These are phyloP conservation scores for Apteryx owenii DNA, from an alignment of 2,113 vertebrate species.

Conservation along the genomic window DNA sequence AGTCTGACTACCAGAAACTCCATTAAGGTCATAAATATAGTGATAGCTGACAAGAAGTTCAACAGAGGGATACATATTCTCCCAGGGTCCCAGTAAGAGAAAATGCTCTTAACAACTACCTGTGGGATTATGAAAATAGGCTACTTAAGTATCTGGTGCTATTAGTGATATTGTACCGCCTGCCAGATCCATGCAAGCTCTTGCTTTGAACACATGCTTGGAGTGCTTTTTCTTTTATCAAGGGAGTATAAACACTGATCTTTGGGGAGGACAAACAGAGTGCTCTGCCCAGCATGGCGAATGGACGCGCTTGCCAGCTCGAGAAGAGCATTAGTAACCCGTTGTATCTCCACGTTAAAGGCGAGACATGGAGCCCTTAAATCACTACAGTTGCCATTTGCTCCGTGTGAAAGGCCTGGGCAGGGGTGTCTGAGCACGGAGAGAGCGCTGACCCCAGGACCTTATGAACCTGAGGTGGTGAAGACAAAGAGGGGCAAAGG, in stretches of 20 bases:
- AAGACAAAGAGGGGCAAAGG: not conserved
- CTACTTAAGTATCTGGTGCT: conserved; percentile 56
- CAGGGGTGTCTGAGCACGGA: not conserved
- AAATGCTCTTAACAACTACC: conserved; percentile 60
- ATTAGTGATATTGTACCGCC: conserved; percentile 41
- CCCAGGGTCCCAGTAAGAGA: conserved; percentile 20
- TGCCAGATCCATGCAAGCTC: not conserved
- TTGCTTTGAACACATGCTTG: not conserved
- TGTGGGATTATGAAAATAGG: conserved; percentile 66
- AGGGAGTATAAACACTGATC: not conserved
- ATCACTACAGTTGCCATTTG: not conserved
- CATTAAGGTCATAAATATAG: conserved; percentile 69
- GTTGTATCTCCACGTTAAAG: not conserved
- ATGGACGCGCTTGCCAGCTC: not conserved
- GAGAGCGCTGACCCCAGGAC: not conserved
- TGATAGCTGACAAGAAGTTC: conserved; percentile 49
- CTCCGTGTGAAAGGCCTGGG: not conserved
- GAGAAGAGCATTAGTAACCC: not conserved
- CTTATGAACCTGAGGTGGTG: not conserved
- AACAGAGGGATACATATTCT: conserved; percentile 40
- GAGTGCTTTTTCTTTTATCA: conserved; percentile 22
- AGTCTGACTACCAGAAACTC: conserved; percentile 7
- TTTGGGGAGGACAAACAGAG: conserved; percentile 14
- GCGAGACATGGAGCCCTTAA: not conserved
- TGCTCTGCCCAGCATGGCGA: not conserved